Evolutionary conservation across 2,888 invertebrate species (phyloP), one percentile per base, ranked within the genome.

Genomic region (Dryadula phaetusa): DNA sequence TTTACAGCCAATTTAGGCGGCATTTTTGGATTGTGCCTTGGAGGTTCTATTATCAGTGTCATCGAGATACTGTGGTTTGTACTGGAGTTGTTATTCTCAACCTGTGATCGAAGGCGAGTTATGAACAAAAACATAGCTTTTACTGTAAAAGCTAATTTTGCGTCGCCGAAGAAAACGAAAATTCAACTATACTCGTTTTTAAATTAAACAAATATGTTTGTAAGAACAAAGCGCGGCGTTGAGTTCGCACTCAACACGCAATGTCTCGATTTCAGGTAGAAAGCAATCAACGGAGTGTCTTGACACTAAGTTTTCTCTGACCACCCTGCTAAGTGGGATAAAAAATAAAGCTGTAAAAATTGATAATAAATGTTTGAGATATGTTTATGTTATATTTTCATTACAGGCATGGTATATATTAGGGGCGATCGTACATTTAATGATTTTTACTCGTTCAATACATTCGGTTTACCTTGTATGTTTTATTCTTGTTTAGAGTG

Each of bases 1-100:
- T 69, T 87, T 85, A 25, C 82, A 95, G 95, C 94, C 0, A 94
- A 94, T 54, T 92, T 95, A 52, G 95, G 95, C 0, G 95, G 95
- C 1, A 93, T 95, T 42, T 94, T 94, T 66, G 94, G 95, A 0
- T 82, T 95, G 0, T 95, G 94, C 63, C 82, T 95, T 0, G 95
- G 95, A 0, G 95, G 94, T 0, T 95, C 95, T 0, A 88, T 95
- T 32, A 86, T 95, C 63, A 95, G 94, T 74, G 70, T 95, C 18
- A 87, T 94, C 5, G 95, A 95, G 81, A 73, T 94, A 4, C 14
- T 93, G 2, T 94, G 94, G 86, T 87, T 88, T 44, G 0, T 84
- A 0, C 5, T 82, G 0, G 89, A 89, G 47, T 47, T 90, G 10
- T 8, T 83, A 0, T 72, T 71, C 22, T 64, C 79, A 0, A 5